These are phyloP conservation scores for Alcedo quadribrachys DNA, from an alignment of 2,797 vertebrate species.

Conservation along the genomic window DNA sequence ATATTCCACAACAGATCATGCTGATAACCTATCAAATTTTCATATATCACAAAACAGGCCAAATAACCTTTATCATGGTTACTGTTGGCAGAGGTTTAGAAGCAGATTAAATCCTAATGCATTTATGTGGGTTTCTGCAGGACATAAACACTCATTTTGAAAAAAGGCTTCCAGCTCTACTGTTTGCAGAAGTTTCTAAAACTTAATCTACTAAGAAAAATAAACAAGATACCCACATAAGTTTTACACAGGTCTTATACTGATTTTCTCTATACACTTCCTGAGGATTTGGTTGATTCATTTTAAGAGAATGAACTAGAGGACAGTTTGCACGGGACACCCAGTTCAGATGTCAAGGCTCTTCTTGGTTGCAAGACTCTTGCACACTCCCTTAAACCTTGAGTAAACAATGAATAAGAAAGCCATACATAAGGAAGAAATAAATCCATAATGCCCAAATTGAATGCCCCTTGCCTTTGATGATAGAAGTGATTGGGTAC, in stretches of 20 bases:
- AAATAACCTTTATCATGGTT: not conserved
- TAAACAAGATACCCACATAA: not conserved
- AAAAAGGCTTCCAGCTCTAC: not conserved
- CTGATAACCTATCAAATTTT: not conserved
- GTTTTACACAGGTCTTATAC: not conserved
- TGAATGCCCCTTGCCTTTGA: not conserved
- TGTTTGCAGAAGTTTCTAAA: not conserved
- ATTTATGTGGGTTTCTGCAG: not conserved
- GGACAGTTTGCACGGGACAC: not conserved
- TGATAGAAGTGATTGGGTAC: not conserved
- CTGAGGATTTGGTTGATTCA: not conserved
- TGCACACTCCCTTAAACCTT: not conserved
- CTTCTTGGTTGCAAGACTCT: not conserved
- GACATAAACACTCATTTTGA: not conserved
- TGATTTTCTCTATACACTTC: not conserved
- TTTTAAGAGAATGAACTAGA: not conserved
- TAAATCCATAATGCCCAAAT: not conserved
- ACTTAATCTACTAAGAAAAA: not conserved
- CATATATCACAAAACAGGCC: not conserved
- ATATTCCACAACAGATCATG: not conserved
- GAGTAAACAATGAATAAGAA: not conserved
- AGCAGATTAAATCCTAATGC: not conserved
- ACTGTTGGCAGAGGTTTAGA: not conserved
- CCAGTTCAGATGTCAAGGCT: not conserved
- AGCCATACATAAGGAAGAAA: not conserved